Base-by-base conservation (phyloP, 2,888 invertebrate genomes). In the Leptopilina syphax region DNA sequence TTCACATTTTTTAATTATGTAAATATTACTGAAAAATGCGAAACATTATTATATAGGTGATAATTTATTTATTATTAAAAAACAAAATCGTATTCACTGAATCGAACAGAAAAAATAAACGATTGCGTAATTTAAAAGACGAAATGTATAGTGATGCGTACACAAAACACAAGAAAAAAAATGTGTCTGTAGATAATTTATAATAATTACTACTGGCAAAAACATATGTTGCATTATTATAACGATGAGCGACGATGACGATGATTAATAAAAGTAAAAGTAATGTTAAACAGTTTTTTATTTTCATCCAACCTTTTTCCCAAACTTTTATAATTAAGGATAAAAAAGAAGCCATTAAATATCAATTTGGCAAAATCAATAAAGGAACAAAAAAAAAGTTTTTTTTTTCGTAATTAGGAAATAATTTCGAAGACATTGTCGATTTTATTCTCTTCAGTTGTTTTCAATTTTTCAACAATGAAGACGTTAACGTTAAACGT, bases 101-200 rank as follows among this genome's bases (percentile, higher is more conserved):
- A 85, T 82, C 82, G 84, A 81, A 83, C 80, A 80, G 83, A 34
- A 44, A 44, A 6, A 44, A 44, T 65, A 54, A 63, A 80, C 27
- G 63, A 77, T 65, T 70, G 79, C 73, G 66, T 80, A 80, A 78
- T 73, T 80, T 73, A 77, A 76, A 77, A 68, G 66, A 81, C 79
- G 80, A 81, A 78, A 78, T 82, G 73, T 84, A 79, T 77, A 79
- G 82, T 86, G 83, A 86, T 83, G 84, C 81, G 83, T 84, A 85
- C 84, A 85, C 81, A 83, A 81, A 83, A 83, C 77, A 81, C 77
- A 80, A 83, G 44, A 81, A 84, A 81, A 85, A 86, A 86, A 87
- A 87, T 87, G 89, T 86, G 87, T 89, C 85, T 91, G 91, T 91
- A 91, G 91, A 91, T 91, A 91, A 90, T 89, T 90, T 87, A 87